Evolutionary conservation across 2,113 vertebrate genomes (phyloP).

Genomic region (Vidua chalybeata): DNA sequence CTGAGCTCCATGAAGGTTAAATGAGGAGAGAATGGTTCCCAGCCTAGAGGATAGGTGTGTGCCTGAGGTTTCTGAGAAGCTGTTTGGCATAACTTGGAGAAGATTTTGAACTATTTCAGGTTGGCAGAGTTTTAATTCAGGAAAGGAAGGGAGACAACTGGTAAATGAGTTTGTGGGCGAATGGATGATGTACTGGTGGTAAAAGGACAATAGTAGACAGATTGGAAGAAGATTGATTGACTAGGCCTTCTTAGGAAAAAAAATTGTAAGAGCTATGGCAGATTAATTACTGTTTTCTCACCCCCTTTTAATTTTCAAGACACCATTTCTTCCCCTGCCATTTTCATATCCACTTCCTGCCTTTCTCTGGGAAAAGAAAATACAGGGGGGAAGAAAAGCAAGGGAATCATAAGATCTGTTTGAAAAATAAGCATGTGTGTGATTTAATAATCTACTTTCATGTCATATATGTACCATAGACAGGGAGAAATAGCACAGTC

Average conservation of each 20-base stretch:
- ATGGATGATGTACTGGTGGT: conserved; percentile 2
- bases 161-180: conserved; percentile 8
- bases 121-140: conserved; percentile 16
- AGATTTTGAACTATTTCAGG: conserved; percentile 25
- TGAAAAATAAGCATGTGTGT: background rate
- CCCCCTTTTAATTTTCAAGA: background rate
- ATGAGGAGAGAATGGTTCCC: background rate
- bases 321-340: background rate
- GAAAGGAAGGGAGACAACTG: conserved; percentile 14
- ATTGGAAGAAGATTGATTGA: conserved; percentile 42
- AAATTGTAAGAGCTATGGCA: background rate
- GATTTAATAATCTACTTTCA: conserved; percentile 19
- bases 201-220: conserved; percentile 32
- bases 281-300: conserved; percentile 50
- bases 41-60: conserved; percentile 54
- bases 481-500: background rate
- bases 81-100: conserved; percentile 28
- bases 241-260: background rate
- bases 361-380: background rate
- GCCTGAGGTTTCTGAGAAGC: conserved; percentile 19
- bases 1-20: conserved; percentile 17
- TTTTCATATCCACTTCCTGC: background rate
- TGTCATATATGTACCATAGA: background rate
- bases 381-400: background rate
- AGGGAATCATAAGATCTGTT: background rate